Evolutionary conservation across 53 echinoderm and acorn worm genomes (phyloP), one percentile per base, ranked within the genome.

Genomic region (Mesocentrotus franciscanus): DNA sequence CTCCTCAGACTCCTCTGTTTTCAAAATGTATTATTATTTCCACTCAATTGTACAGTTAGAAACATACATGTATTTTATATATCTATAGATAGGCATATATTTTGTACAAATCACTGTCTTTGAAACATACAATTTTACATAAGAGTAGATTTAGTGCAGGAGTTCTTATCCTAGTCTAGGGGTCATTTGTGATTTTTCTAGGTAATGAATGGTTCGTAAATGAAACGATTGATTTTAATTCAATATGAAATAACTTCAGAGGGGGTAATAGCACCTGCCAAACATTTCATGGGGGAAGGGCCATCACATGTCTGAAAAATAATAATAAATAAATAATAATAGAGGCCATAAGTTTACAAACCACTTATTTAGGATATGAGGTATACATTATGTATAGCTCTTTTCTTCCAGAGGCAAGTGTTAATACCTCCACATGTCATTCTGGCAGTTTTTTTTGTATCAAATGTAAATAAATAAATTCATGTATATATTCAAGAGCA

Each of bases 31-130:
- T 49, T 85, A 85, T 85, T 87, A 17, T 81, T 81, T 42, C 81
- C 81, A 81, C 81, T 59, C 58, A 58, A 87, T 27, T 87, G 87
- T 87, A 87, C 59, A 87, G n/a, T 87, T 58, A 87, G 27, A 87
- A 84, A 87, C 87, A 85, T 85, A 74, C 10, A 75, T 12, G 11
- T 64, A 76, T 84, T 55, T 49, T 49, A 87, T 26, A 87, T 58
- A 87, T 87, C 27, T 87, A 87, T 87, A 64, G 16, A 64, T 64
- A 81, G 36, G 42, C 42, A 81, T 81, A 32, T 33, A 81, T 81
- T 81, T 81, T 81, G 87, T 87, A 87, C 87, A 87, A 58, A 87
- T 87, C 27, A 87, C 8, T 49, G 20, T 13, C 15, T 57, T 87
- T 58, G 81, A 39, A 11, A 87, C 8, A 58, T 87, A 87, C 87